phyloP scores from a whole-genome alignment of 2,113 vertebrate species.

The Ramphastos sulfuratus region DNA sequence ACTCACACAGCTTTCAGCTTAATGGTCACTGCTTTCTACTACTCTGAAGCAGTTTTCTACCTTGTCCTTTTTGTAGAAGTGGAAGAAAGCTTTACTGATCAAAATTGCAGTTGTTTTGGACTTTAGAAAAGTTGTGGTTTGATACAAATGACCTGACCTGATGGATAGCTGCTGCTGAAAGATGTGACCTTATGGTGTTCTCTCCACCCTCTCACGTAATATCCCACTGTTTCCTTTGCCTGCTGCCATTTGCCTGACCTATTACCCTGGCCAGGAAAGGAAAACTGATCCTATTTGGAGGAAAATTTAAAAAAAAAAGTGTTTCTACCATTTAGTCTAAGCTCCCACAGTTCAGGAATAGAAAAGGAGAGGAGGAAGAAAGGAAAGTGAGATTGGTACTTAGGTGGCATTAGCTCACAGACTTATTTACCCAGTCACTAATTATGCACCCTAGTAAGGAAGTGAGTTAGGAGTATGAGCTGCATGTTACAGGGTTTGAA shows the following conservation, averaged over 20 bases:
- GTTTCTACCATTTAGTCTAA: background rate
- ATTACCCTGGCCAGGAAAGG: background rate
- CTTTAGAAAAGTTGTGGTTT: background rate
- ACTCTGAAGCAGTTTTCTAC: background rate
- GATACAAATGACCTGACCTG: background rate
- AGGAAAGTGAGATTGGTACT: background rate
- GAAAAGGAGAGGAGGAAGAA: background rate
- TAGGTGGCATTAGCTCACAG: background rate
- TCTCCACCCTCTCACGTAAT: background rate
- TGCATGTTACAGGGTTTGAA: background rate
- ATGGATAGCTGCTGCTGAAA: background rate
- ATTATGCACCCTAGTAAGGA: background rate
- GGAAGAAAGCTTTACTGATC: background rate
- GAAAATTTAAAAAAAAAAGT: background rate
- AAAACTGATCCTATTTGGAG: background rate
- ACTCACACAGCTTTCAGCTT: fast-evolving
- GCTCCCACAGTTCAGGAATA: background rate
- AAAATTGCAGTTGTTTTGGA: background rate
- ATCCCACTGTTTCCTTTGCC: background rate
- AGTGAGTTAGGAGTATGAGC: background rate
- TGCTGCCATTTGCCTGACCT: background rate
- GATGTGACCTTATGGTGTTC: background rate
- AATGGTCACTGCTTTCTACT: background rate
- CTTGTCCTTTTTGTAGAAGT: background rate
- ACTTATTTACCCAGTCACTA: background rate